Conservation (phyloP, 37 sponge, comb jelly and placozoan genomes). For the Geodia barretti region DNA sequence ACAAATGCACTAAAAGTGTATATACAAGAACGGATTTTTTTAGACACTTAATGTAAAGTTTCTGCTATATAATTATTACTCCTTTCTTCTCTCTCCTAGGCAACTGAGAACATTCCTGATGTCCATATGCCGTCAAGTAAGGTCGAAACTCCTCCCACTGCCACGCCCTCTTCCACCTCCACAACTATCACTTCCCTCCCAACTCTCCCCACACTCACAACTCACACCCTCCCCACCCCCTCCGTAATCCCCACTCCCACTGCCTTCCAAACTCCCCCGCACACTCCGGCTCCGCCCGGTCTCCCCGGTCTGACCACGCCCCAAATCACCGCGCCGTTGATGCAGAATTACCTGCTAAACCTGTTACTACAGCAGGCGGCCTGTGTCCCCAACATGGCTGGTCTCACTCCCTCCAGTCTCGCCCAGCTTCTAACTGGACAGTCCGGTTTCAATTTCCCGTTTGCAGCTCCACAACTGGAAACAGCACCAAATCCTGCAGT, state of each 20-base stretch:
- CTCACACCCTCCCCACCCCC: neutral
- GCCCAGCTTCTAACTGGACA: too few species aligned
- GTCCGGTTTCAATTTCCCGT: too few species aligned
- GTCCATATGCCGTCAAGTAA: neutral
- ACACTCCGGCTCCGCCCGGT: neutral
- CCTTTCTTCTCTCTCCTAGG: neutral
- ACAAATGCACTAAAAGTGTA: neutral
- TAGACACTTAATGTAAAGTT: too few species aligned
- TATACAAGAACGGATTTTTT: too few species aligned
- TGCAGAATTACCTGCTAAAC: neutral
- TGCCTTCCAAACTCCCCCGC: neutral
- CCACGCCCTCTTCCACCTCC: neutral
- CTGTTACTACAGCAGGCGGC: neutral
- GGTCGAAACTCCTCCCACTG: neutral
- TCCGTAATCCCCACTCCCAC: neutral
- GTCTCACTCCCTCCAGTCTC: too few species aligned
- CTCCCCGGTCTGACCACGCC: conserved; percentile 1
- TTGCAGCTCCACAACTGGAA: too few species aligned
- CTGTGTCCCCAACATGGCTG: neutral
- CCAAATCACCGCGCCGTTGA: neutral
- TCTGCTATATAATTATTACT: neutral
- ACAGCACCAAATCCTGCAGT: too few species aligned
- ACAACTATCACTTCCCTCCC: neutral
- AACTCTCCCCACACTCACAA: neutral
- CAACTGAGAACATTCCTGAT: neutral